Conservation (phyloP, 2,113 vertebrate species). For the Ciconia maguari region DNA sequence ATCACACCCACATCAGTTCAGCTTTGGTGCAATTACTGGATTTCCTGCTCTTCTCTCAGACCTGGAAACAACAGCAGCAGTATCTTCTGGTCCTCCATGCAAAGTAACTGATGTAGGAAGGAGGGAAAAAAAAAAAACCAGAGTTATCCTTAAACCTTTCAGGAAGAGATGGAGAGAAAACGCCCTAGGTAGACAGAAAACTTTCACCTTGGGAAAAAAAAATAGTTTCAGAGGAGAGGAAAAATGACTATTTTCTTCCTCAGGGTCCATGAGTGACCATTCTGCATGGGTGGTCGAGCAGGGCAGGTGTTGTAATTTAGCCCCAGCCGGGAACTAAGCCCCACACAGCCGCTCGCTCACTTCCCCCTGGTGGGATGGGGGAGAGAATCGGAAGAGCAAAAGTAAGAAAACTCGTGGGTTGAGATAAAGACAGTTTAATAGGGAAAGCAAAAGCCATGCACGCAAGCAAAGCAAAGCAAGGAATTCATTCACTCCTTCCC, state of each 20-base stretch:
- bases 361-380: too few relatives aligned
- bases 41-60: background rate
- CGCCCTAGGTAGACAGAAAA: background rate
- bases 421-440: too few relatives aligned
- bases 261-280: accelerated
- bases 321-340: too few relatives aligned
- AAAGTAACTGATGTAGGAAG: background rate
- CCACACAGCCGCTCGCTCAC: too few relatives aligned
- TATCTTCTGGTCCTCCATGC: background rate
- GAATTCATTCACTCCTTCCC: too few relatives aligned
- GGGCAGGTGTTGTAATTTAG: too few relatives aligned
- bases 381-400: too few relatives aligned
- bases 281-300: background rate
- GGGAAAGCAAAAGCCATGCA: too few relatives aligned
- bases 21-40: background rate
- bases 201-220: background rate
- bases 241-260: background rate
- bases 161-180: background rate
- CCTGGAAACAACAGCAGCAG: background rate
- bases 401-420: too few relatives aligned
- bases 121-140: accelerated
- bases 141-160: background rate
- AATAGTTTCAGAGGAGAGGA: background rate
- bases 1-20: background rate
- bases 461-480: too few relatives aligned